Evolutionary conservation across 2,797 vertebrate species (phyloP).

Genomic region (Okamejei kenojei): DNA sequence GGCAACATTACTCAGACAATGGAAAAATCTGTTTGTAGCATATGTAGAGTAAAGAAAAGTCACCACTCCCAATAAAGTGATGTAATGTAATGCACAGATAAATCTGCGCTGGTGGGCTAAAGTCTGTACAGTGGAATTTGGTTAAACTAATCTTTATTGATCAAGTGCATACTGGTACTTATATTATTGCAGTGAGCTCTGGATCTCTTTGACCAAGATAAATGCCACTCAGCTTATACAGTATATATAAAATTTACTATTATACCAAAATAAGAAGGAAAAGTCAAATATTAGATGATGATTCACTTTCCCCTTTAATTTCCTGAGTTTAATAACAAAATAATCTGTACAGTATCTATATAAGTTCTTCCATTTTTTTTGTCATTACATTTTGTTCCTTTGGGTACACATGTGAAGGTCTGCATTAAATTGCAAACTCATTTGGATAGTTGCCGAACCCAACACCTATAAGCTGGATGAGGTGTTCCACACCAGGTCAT

Average conservation of each 20-base stretch:
- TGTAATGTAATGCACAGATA: neutral
- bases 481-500: too few relatives aligned
- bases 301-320: neutral
- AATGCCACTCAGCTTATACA: neutral
- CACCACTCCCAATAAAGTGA: neutral
- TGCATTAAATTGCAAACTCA: neutral
- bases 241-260: neutral
- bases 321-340: neutral
- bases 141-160: neutral
- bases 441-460: neutral
- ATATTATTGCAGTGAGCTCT: neutral
- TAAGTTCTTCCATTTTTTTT: neutral
- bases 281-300: neutral
- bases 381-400: neutral
- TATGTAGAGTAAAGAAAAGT: neutral
- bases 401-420: neutral
- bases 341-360: neutral
- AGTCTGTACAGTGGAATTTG: neutral
- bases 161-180: neutral
- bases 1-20: neutral
- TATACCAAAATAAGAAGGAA: neutral
- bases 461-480: too few relatives aligned
- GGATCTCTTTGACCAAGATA: neutral
- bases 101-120: neutral
- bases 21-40: neutral